Conservation (phyloP, 37 sponge, comb jelly and placozoan genomes). For the Geodia barretti region DNA sequence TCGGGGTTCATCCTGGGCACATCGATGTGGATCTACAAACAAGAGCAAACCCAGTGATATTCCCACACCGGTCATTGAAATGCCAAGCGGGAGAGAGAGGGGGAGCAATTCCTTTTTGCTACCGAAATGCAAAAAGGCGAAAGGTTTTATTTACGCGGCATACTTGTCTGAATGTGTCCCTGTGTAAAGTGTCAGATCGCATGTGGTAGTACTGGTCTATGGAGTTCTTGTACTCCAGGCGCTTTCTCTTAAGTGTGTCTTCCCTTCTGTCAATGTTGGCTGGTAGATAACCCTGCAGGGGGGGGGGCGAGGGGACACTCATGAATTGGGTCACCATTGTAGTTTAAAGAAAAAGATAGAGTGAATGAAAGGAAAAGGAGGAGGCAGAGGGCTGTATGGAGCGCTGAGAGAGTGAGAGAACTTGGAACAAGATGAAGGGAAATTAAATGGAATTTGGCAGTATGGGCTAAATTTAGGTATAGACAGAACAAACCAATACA, state of each 20-base stretch:
- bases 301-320: neutral
- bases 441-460: too few species aligned
- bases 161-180: slow-evolving; percentile 79
- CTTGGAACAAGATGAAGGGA: too few species aligned
- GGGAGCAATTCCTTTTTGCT: too few species aligned
- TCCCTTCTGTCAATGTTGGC: slow-evolving; percentile 89
- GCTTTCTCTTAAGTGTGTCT: slow-evolving; percentile 87
- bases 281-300: slow-evolving; percentile 87
- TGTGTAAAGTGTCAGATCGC: slow-evolving; percentile 62
- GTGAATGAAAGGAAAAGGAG: slow-evolving; percentile 3
- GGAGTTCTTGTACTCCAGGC: slow-evolving; percentile 85
- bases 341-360: neutral
- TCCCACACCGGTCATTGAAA: too few species aligned
- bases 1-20: slow-evolving; percentile 93
- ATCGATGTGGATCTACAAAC: slow-evolving; percentile 90
- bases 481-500: too few species aligned
- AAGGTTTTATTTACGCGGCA: too few species aligned
- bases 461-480: too few species aligned
- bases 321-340: too few species aligned
- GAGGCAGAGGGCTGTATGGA: too few species aligned
- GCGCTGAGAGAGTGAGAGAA: slow-evolving; percentile 8
- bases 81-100: too few species aligned
- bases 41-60: neutral
- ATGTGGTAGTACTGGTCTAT: slow-evolving; percentile 91
- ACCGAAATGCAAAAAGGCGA: too few species aligned